Base-by-base conservation (phyloP, 1,140 invertebrate genomes). In the Lycorma delicatula region DNA sequence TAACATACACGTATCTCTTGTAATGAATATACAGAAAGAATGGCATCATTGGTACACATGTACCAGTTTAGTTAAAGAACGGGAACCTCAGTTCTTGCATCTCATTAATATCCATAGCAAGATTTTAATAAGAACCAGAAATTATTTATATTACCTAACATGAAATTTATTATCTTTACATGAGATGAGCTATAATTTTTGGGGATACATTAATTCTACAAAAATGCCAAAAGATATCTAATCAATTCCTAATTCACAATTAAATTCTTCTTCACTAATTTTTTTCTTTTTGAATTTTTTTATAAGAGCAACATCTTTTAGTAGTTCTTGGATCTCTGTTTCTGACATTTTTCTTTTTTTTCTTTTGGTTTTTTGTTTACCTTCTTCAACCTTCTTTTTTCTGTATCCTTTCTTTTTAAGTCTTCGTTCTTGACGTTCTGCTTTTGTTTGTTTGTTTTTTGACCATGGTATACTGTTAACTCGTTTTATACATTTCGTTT, bases 211-310 rank as follows among this genome's bases (percentile, higher is more conserved):
- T n/a, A n/a, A n/a, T n/a, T n/a, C n/a, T n/a, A n/a, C n/a, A n/a
- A n/a, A n/a, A n/a, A n/a, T n/a, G n/a, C n/a, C n/a, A n/a, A n/a
- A n/a, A n/a, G n/a, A n/a, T 13, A 44, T 22, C 16, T 53, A 22
- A 31, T 36, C 47, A 31, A 56, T 49, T 18, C 55, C 55, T 12
- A 56, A 49, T 29, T 56, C 55, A 34, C 27, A n/a, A 36, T 47
- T 28, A 26, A 56, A 56, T 36, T 56, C 16, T 34, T 47, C 55
- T 26, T 54, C 46, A 46, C 47, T 27, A 13, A 54, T 50, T 58
- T 94, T 95, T 66, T 87, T 85, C 66, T 85, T 91, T 69, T 94
- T 95, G 0, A 93, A 74, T 68, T 91, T 93, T 69, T 95, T 96
- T 18, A 95, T 77, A 28, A 96, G 73, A 1, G 83, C 80, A 44